phyloP scores from a whole-genome alignment of 2,113 vertebrate species.

The Setophaga kirtlandii region DNA sequence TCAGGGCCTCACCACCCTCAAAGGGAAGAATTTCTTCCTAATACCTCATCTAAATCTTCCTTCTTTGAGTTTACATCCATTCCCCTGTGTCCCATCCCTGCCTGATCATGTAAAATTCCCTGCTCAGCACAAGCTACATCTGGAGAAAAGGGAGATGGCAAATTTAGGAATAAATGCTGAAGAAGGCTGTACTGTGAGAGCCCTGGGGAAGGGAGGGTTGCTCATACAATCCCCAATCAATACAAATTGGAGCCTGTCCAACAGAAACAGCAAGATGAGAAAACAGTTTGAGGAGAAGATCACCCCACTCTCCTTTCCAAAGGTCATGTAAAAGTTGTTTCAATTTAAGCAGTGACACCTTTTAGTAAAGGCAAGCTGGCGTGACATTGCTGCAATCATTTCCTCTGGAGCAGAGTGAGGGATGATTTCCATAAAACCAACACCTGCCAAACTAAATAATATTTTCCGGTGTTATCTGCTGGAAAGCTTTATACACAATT shows the following conservation, averaged over 20 bases:
- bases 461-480: background rate
- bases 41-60: background rate
- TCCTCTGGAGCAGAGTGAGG: background rate
- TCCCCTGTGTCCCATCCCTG: accelerated
- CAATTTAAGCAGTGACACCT: background rate
- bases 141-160: background rate
- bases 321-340: background rate
- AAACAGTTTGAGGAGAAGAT: background rate
- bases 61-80: background rate
- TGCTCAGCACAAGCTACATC: background rate
- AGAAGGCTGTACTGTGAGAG: background rate
- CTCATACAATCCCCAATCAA: background rate
- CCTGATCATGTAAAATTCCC: background rate
- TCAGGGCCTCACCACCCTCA: background rate
- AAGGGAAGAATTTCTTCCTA: background rate
- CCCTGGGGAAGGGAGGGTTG: background rate
- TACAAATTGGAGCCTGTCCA: background rate
- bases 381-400: background rate
- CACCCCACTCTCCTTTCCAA: background rate
- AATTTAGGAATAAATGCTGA: background rate
- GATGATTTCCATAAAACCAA: background rate
- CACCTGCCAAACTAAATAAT: background rate
- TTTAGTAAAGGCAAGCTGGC: background rate
- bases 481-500: background rate
- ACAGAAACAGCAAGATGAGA: background rate